Evolutionary conservation across 2,113 vertebrate genomes (phyloP).

Genomic region (Xyliphius kryptos): DNA sequence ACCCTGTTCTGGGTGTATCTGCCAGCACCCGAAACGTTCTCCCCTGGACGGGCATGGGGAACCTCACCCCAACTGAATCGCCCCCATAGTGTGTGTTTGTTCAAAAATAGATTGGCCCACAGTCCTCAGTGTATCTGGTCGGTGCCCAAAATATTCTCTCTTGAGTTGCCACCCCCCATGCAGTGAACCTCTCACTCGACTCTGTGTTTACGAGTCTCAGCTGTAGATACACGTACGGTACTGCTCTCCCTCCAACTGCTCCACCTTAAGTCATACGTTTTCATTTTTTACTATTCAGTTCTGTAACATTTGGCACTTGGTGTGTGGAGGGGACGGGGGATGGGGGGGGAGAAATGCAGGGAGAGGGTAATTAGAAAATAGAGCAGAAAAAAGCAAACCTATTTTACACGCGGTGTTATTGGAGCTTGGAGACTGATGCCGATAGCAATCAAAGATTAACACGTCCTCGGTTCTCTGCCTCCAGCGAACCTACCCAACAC

Average conservation of each 20-base stretch:
- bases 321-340: not conserved
- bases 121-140: too few relatives aligned
- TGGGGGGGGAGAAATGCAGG: not conserved
- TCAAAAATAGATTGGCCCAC: too few relatives aligned
- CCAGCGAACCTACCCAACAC: slow-evolving; percentile 17
- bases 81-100: too few relatives aligned
- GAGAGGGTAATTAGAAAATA: slow-evolving; percentile 20
- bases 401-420: slow-evolving; percentile 26
- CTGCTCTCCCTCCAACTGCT: slow-evolving; percentile 1
- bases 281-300: slow-evolving; percentile 9
- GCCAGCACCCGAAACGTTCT: too few relatives aligned
- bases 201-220: not conserved
- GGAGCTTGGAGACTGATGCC: slow-evolving; percentile 27
- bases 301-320: slow-evolving; percentile 14
- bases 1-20: too few relatives aligned
- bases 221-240: not conserved
- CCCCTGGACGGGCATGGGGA: too few relatives aligned
- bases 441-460: slow-evolving; percentile 36
- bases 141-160: too few relatives aligned
- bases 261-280: slow-evolving; percentile 13
- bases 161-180: too few relatives aligned
- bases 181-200: too few relatives aligned
- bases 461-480: slow-evolving; percentile 23
- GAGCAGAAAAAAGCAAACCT: slow-evolving; percentile 26
- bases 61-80: too few relatives aligned